phyloP scores from a whole-genome alignment of 1,140 invertebrate species.

The Helicorthomorpha holstii region DNA sequence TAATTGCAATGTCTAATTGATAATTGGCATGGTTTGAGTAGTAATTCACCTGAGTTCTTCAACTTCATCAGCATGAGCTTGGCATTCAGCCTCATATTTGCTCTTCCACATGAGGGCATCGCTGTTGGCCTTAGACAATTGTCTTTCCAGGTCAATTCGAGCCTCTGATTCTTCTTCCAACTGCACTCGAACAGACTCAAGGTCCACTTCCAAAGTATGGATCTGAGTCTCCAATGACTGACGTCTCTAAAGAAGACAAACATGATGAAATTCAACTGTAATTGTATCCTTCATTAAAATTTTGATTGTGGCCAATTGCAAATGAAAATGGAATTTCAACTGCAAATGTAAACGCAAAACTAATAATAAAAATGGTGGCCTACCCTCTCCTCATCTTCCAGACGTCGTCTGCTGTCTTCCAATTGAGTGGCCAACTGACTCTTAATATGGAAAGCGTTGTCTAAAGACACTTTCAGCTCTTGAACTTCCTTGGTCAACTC shows the following conservation, averaged over 20 bases:
- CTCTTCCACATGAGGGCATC: constrained; percentile 72
- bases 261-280: too few relatives aligned
- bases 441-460: constrained; percentile 77
- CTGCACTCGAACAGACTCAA: constrained; percentile 80
- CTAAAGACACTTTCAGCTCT: constrained; percentile 84
- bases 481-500: constrained; percentile 85
- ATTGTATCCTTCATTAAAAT: not conserved
- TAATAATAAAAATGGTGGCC: constrained; percentile 9
- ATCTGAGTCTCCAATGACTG: constrained; percentile 68
- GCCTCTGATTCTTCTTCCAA: constrained; percentile 91
- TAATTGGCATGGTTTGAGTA: not conserved
- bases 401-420: constrained; percentile 76
- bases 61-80: constrained; percentile 77
- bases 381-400: constrained; percentile 84
- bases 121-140: constrained; percentile 77
- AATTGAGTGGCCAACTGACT: constrained; percentile 70
- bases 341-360: not conserved
- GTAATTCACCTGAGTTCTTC: constrained; percentile 56
- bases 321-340: not conserved
- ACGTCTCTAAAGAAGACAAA: constrained; percentile 39
- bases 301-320: not conserved
- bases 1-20: not conserved
- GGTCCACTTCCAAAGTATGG: constrained; percentile 76
- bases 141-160: constrained; percentile 82
- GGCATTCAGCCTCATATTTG: constrained; percentile 81